Evolutionary conservation across 2,797 vertebrate genomes (phyloP).

Genomic region (Gymnopithys bicolor): DNA sequence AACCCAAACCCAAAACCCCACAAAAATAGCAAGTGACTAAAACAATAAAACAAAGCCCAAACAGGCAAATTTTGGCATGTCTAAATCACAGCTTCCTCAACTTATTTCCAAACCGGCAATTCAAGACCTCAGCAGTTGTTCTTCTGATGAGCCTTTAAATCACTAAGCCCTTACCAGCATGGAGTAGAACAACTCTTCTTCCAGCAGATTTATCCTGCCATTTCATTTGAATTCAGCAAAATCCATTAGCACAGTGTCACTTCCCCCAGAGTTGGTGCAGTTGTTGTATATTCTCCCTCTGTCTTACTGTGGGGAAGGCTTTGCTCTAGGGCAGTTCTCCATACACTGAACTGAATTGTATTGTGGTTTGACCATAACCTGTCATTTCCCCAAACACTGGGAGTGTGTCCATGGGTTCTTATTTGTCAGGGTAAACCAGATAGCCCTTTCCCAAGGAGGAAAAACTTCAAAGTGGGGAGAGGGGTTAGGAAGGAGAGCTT

Average conservation of each 20-base stretch:
- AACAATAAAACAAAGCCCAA: background rate
- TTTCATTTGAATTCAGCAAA: background rate
- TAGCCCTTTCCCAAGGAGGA: too few species aligned
- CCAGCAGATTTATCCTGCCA: background rate
- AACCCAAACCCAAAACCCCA: background rate
- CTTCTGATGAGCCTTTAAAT: conserved; percentile 13
- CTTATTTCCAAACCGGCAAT: background rate
- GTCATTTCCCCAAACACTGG: too few species aligned
- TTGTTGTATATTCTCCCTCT: fast-evolving
- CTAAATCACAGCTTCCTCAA: background rate
- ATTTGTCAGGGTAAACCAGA: too few species aligned
- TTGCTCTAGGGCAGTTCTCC: background rate
- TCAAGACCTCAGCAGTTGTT: background rate
- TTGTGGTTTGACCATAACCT: background rate
- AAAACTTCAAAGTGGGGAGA: too few species aligned
- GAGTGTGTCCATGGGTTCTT: too few species aligned
- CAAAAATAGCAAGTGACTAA: background rate
- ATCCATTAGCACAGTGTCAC: background rate
- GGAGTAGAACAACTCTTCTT: background rate
- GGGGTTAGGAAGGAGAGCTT: too few species aligned
- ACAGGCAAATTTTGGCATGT: background rate
- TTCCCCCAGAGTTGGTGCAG: background rate
- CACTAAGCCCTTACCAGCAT: background rate
- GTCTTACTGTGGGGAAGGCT: background rate
- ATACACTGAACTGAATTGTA: background rate